Conservation (phyloP, 2,888 invertebrate species). For the Drosophila falleni region DNA sequence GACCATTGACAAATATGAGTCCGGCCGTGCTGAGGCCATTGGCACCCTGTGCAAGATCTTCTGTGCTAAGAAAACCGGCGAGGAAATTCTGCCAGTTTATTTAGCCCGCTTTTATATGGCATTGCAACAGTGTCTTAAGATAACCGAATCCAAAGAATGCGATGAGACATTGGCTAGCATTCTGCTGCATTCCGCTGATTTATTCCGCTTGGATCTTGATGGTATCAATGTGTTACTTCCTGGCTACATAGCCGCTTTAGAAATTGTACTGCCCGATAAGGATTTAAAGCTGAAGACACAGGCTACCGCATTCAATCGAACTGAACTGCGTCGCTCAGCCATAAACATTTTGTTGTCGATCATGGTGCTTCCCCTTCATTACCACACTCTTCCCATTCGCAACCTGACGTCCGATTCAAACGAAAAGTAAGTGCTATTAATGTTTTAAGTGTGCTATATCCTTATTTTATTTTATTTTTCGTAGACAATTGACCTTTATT, state of each 20-base stretch:
- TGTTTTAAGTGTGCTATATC: neutral
- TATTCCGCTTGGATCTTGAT: conserved; percentile 96
- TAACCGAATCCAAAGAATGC: conserved; percentile 89
- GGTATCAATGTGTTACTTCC: conserved; percentile 97
- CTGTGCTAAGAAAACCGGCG: conserved; percentile 96
- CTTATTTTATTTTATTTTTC: neutral
- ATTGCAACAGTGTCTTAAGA: conserved; percentile 93
- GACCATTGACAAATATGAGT: conserved; percentile 92
- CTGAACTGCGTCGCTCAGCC: conserved; percentile 94
- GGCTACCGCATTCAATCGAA: conserved; percentile 87
- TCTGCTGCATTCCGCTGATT: conserved; percentile 93
- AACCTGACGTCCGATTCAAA: conserved; percentile 88
- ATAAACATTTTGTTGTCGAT: conserved; percentile 96
- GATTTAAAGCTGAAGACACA: conserved; percentile 91
- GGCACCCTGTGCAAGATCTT: conserved; percentile 98
- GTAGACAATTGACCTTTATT: conserved; percentile 87
- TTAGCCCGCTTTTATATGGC: conserved; percentile 97
- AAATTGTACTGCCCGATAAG: conserved; percentile 95
- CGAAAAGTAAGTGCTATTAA: conserved; percentile 83
- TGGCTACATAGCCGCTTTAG: conserved; percentile 94
- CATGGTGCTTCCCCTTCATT: conserved; percentile 96
- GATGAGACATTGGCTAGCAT: conserved; percentile 95
- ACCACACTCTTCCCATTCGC: conserved; percentile 91
- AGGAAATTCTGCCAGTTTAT: conserved; percentile 95
- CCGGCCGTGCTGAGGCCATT: conserved; percentile 96